Base-by-base conservation (phyloP, 2,888 invertebrate genomes). In the Patella depressa region DNA sequence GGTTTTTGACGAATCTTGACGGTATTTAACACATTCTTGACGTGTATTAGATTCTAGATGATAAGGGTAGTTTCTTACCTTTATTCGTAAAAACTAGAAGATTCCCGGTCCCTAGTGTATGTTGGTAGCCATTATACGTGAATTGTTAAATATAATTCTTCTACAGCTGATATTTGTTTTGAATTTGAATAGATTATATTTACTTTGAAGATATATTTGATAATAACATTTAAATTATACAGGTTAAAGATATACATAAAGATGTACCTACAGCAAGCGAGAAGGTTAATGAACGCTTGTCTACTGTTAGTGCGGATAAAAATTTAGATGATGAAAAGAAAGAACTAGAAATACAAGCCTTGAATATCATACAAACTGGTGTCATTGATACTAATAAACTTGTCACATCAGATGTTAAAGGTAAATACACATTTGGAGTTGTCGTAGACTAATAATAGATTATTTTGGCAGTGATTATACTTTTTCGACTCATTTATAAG, bases 221-320 rank as follows among this genome's bases (percentile, higher is more conserved):
- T 71, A 17, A 54, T 55, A 54, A 45, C 7, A 45, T 45, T 45
- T 1, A 45, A 9, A 1, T 45, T 45, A 7, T 45, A 3, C 76
- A 88, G 88, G 82, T 86, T 2, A 84, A 87, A 74, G 82, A 85
- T 76, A 84, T 88, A 12, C 86, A 87, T 73, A 75, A 79, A 5
- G 82, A 85, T 29, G 84, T 84, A 1, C 83, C 84, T n/a, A 81
- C 83, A 24, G 87, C 88, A 19, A 84, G 83, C 3, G 79, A 77
- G 65, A 82, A 83, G 45, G 85, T 88, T 24, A 82, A 82, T 69
- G 78, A 74, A 3, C 78, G 83, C 24, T 79, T 87, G 72, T 81
- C 81, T 29, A 78, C 78, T 12, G 82, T 80, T 1, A 78, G 84
- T 12, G 71, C 76, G 12, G 78, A 80, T 65, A 80, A 82, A 17